Percentiles rank a stretch among this genome's conserved stretches.
Evolutionary conservation across 2,888 invertebrate species (phyloP).

Genomic region (Rhagophthalmus giganteus): DNA sequence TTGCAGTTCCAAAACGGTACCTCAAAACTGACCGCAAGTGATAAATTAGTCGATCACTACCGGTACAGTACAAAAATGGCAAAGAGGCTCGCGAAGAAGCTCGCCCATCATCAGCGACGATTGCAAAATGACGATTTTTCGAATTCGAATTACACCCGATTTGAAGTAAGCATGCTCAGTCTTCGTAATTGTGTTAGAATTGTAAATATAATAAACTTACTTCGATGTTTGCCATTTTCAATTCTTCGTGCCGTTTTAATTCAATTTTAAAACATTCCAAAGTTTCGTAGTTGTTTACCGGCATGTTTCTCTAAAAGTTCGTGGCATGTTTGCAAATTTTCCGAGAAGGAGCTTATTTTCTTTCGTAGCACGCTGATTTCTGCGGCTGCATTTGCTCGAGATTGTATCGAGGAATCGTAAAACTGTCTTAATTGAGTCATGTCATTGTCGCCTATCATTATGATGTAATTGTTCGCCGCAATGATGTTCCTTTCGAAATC

Average conservation of each 20-base stretch:
- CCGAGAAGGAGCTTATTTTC: constrained; percentile 65
- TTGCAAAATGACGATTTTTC: constrained; percentile 6
- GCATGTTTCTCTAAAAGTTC: constrained; percentile 65
- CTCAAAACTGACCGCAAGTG: constrained; percentile 12
- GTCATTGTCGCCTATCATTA: constrained; percentile 64
- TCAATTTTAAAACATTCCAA: constrained; percentile 68
- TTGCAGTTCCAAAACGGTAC: constrained; percentile 15
- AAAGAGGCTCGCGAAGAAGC: constrained; percentile 23
- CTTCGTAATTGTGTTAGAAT: not conserved
- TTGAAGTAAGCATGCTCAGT: constrained; percentile 23
- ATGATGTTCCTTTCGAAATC: constrained; percentile 55
- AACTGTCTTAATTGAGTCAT: constrained; percentile 65
- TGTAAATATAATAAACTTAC: constrained; percentile 44
- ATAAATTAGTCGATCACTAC: constrained; percentile 2
- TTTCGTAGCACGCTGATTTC: constrained; percentile 65
- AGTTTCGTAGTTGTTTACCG: constrained; percentile 62
- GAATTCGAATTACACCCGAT: constrained; percentile 19
- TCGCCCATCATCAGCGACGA: constrained; percentile 7
- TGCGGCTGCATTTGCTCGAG: constrained; percentile 61
- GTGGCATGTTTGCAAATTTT: constrained; percentile 65
- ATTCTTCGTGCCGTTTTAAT: constrained; percentile 71
- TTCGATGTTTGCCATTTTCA: constrained; percentile 77
- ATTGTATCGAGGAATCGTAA: constrained; percentile 60
- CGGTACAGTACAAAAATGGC: constrained; percentile 20
- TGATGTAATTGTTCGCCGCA: constrained; percentile 54